A percentile compares a stretch with the other conserved stretches of the same genome.
Conservation (phyloP, 2,113 vertebrate genomes). For the Gnathonemus longibarbis region DNA sequence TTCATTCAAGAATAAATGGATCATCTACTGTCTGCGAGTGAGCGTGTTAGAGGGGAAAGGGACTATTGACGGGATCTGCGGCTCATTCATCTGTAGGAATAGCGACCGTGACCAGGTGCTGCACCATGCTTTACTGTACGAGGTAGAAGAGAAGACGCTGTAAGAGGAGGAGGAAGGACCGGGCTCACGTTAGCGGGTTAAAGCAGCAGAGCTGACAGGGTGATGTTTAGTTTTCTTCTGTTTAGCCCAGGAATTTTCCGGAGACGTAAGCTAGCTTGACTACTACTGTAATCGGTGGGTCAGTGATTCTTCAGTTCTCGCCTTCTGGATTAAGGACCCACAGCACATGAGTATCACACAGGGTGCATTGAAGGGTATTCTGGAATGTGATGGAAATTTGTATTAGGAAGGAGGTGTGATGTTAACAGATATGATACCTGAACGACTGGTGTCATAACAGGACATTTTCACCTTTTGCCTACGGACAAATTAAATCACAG, state of each 20-base stretch:
- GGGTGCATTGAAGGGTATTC: not conserved
- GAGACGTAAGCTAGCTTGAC: not conserved
- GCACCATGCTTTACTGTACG: not conserved
- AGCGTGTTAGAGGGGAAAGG: conserved; percentile 4
- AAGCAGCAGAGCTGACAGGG: not conserved
- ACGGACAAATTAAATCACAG: conserved; percentile 18
- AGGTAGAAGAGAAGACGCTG: not conserved
- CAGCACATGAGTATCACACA: not conserved
- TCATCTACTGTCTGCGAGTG: not conserved
- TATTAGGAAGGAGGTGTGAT: not conserved
- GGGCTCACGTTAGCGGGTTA: not conserved
- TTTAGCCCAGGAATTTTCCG: not conserved
- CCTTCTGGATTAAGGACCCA: not conserved
- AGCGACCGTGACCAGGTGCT: not conserved
- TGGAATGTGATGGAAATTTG: not conserved
- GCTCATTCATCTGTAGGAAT: not conserved
- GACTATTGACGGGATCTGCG: not conserved
- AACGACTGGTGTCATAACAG: not conserved
- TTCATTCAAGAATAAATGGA: conserved; percentile 3
- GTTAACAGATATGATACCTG: not conserved
- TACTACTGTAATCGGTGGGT: not conserved
- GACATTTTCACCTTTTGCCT: not conserved
- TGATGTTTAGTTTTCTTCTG: not conserved
- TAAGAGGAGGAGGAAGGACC: not conserved
- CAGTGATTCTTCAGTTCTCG: not conserved